phyloP scores from a whole-genome alignment of 1,140 invertebrate genomes.

The Lithobius niger region DNA sequence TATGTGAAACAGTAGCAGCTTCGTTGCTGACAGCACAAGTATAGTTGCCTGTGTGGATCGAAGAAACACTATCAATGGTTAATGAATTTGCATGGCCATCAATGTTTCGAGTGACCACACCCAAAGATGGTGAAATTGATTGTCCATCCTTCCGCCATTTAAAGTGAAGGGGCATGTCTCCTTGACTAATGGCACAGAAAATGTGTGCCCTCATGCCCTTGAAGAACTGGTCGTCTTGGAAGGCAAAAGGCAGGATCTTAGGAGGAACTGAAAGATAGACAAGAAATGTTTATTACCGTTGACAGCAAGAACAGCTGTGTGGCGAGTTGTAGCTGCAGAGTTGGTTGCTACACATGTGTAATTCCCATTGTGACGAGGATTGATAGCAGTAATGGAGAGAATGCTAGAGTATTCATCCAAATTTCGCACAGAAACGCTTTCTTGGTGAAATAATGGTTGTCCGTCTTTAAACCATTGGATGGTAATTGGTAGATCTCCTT shows the following conservation, averaged over 20 bases:
- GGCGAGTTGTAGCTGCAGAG: no score
- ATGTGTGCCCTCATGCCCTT: constrained; percentile 45
- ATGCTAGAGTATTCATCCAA: no score
- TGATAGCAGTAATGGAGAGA: no score
- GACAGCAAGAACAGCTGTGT: no score
- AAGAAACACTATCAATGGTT: constrained; percentile 67
- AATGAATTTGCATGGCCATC: constrained; percentile 79
- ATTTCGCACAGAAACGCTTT: no score
- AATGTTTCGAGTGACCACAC: constrained; percentile 46
- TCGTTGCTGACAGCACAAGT: constrained; percentile 59
- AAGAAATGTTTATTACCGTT: no score
- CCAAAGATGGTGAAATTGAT: constrained; percentile 35
- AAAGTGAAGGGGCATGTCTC: constrained; percentile 30
- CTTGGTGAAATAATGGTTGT: no score
- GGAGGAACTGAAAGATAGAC: constrained; percentile 45
- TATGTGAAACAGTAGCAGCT: constrained; percentile 26
- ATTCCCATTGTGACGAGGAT: no score
- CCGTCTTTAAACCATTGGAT: no score
- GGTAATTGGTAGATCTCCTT: no score
- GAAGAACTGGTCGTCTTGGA: constrained; percentile 43
- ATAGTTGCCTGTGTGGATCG: constrained; percentile 74
- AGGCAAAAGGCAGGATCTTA: constrained; percentile 43
- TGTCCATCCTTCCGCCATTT: constrained; percentile 48
- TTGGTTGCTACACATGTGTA: no score
- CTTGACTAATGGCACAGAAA: constrained; percentile 50